phyloP scores from a whole-genome alignment of 1,140 invertebrate species.

The Hermetia illucens region DNA sequence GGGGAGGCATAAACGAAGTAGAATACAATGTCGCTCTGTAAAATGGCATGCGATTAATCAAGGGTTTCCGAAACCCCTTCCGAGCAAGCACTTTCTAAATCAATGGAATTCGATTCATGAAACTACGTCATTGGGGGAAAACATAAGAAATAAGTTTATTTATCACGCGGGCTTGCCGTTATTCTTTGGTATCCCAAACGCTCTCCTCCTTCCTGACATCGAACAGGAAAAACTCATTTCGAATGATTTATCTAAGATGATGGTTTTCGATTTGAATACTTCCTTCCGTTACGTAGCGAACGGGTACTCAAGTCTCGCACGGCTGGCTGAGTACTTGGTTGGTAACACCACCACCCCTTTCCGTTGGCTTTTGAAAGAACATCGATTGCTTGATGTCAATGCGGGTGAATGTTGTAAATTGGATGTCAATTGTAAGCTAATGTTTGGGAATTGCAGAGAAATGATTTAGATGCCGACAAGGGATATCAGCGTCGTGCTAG shows the following conservation, averaged over 20 bases:
- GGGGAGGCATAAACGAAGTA: no score
- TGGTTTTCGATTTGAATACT: slow-evolving; percentile 1
- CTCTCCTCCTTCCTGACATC: not conserved
- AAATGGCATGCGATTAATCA: not conserved
- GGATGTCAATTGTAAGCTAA: not conserved
- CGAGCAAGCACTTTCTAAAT: not conserved
- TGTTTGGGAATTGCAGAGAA: not conserved
- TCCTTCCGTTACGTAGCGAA: not conserved
- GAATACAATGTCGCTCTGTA: no score
- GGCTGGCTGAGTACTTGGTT: not conserved
- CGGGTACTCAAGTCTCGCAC: no score
- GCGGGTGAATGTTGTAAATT: not conserved
- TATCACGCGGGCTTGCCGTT: no score
- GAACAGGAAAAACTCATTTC: not conserved
- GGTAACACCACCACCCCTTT: not conserved
- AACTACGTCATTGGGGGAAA: no score
- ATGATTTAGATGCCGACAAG: not conserved
- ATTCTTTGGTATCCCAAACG: no score
- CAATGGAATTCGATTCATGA: not conserved
- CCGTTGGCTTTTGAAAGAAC: not conserved
- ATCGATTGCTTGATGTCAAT: no score
- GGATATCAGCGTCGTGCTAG: not conserved
- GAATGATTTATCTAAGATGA: not conserved
- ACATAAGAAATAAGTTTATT: slow-evolving; percentile 1
- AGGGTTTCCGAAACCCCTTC: not conserved